A percentile compares a stretch with the other conserved stretches of the same genome.
Conservation (phyloP, 2,888 invertebrate genomes). For the Nysson spinosus region DNA sequence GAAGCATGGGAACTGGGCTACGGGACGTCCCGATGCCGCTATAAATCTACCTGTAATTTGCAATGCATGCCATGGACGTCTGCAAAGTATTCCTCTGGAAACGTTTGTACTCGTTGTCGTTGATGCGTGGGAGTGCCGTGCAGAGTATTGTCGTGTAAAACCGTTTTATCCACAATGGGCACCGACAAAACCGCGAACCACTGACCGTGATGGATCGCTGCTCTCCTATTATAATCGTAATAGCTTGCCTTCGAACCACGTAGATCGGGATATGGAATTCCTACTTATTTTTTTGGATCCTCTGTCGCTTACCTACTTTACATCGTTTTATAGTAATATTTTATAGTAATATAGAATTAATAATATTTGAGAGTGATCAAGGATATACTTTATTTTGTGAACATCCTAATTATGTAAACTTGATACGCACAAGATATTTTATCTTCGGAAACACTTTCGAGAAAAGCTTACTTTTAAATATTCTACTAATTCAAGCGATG, state of each 20-base stretch:
- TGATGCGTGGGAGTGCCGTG: conserved; percentile 52
- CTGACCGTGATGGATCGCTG: conserved; percentile 53
- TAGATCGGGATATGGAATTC: not conserved
- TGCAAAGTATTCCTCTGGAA: conserved; percentile 38
- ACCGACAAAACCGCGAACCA: conserved; percentile 50
- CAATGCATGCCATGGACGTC: conserved; percentile 53
- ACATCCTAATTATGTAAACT: too few relatives aligned
- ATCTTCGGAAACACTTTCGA: too few relatives aligned
- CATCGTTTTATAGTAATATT: too few relatives aligned
- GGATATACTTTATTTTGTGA: too few relatives aligned
- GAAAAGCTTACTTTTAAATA: too few relatives aligned
- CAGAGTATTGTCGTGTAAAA: conserved; percentile 58
- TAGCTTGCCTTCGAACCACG: not conserved
- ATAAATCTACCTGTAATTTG: conserved; percentile 60
- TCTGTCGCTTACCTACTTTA: too few relatives aligned
- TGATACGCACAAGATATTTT: too few relatives aligned
- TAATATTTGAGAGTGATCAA: too few relatives aligned
- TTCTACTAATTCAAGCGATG: too few relatives aligned
- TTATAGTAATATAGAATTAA: not conserved
- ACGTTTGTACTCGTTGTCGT: conserved; percentile 32
- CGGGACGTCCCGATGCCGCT: conserved; percentile 46
- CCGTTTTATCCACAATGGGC: conserved; percentile 58
- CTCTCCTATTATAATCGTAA: conserved; percentile 18
- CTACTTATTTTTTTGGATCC: not conserved
- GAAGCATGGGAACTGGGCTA: conserved; percentile 57